phyloP scores from a whole-genome alignment of 2,888 invertebrate species.

The Mythimna impura region DNA sequence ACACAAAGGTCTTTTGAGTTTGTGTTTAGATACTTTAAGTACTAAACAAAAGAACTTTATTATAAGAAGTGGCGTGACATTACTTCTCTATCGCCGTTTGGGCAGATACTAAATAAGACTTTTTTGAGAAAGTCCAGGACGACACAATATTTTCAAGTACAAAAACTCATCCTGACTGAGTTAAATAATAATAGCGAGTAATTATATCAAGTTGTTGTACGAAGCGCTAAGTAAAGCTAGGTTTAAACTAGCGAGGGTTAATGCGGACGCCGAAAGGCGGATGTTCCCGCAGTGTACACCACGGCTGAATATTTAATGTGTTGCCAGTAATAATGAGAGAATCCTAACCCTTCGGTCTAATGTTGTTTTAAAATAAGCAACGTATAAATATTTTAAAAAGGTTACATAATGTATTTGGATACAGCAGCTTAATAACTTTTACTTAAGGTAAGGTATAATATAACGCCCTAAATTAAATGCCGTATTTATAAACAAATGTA shows the following conservation, averaged over 20 bases:
- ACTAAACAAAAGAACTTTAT: conserved; percentile 20
- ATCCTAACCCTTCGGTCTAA: conserved; percentile 24
- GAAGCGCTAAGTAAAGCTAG: conserved; percentile 38
- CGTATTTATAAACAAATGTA: neutral
- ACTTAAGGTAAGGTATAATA: neutral
- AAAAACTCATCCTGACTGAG: neutral
- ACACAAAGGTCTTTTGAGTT: conserved; percentile 18
- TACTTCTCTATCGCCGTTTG: neutral
- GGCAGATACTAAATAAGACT: neutral
- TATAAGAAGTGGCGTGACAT: neutral
- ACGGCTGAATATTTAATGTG: conserved; percentile 57
- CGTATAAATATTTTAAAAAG: conserved; percentile 38
- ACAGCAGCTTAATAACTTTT: conserved; percentile 4
- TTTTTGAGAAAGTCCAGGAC: neutral
- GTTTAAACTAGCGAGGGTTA: conserved; percentile 18
- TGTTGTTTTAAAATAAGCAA: conserved; percentile 43
- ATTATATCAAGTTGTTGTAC: conserved; percentile 32
- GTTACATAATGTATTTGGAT: conserved; percentile 2
- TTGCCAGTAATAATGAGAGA: conserved; percentile 46
- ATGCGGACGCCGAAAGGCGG: conserved; percentile 21
- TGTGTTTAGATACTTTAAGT: conserved; percentile 20
- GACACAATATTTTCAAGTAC: neutral
- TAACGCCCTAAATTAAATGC: neutral
- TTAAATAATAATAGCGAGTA: conserved; percentile 35
- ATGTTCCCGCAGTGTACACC: conserved; percentile 49